These are phyloP conservation scores for Pangasius krempfi DNA, from an alignment of 2,797 vertebrate genomes.

Conservation along the genomic window DNA sequence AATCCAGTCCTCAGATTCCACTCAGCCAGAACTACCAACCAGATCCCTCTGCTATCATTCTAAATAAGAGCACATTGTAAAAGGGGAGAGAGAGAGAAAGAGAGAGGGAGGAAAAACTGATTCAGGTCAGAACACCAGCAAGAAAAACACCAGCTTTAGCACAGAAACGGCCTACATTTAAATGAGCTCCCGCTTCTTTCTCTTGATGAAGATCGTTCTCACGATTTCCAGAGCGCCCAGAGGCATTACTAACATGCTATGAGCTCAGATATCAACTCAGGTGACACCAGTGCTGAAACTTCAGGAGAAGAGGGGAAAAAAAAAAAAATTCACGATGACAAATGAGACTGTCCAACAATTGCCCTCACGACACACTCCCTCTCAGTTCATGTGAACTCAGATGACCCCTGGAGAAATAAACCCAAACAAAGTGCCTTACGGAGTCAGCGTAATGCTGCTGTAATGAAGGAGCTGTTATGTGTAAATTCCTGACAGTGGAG, in stretches of 20 bases:
- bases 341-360: constrained; percentile 7
- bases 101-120: constrained; percentile 51
- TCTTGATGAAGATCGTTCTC: constrained; percentile 26
- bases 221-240: constrained; percentile 18
- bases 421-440: constrained; percentile 9
- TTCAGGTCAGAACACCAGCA: constrained; percentile 73
- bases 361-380: constrained; percentile 11
- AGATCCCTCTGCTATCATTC: constrained; percentile 78
- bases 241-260: constrained; percentile 4
- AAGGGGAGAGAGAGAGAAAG: constrained; percentile 52
- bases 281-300: constrained; percentile 8
- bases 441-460: neutral
- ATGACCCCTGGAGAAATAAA: constrained; percentile 16
- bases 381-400: constrained; percentile 17
- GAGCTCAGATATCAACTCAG: neutral
- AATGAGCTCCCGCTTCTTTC: constrained; percentile 37
- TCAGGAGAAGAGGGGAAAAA: neutral
- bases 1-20: constrained; percentile 74
- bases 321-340: neutral
- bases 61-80: constrained; percentile 75
- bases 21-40: constrained; percentile 64
- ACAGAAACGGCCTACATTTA: constrained; percentile 57
- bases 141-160: constrained; percentile 65
- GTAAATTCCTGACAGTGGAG: neutral
- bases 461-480: neutral